Evolutionary conservation across 2,113 vertebrate species (phyloP).

Genomic region (Tachycineta bicolor): DNA sequence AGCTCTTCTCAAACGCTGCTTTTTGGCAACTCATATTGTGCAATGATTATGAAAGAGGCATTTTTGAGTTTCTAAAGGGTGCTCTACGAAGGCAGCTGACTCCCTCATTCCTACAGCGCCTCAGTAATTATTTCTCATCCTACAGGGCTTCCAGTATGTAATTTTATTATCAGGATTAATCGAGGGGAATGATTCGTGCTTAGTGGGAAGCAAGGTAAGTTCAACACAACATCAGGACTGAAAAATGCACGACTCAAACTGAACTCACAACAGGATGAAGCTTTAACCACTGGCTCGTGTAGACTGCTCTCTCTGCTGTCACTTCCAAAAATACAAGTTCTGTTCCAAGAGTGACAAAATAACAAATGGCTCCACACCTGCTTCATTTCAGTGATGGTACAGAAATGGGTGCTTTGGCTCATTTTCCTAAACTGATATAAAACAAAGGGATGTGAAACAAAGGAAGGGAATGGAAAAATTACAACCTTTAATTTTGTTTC

Average conservation of each 20-base stretch:
- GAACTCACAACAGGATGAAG: neutral
- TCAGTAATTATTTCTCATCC: neutral
- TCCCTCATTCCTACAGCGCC: neutral
- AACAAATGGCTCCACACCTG: neutral
- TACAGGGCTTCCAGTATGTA: neutral
- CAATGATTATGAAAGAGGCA: neutral
- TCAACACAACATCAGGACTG: neutral
- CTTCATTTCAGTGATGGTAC: neutral
- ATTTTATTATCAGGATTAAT: neutral
- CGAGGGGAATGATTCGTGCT: neutral
- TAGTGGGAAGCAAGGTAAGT: neutral
- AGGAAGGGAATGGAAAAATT: neutral
- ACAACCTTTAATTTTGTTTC: neutral
- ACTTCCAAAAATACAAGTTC: neutral
- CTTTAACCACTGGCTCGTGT: neutral
- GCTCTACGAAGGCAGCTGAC: neutral
- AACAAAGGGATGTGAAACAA: neutral
- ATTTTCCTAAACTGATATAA: neutral
- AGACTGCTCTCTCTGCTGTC: neutral
- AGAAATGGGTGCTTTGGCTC: neutral
- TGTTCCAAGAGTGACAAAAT: neutral
- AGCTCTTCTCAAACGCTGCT: neutral
- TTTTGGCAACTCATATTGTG: neutral
- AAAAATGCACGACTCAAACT: neutral
- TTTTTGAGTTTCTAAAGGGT: neutral